phyloP scores from a whole-genome alignment of 2,888 invertebrate species.

The Erebia ligea region DNA sequence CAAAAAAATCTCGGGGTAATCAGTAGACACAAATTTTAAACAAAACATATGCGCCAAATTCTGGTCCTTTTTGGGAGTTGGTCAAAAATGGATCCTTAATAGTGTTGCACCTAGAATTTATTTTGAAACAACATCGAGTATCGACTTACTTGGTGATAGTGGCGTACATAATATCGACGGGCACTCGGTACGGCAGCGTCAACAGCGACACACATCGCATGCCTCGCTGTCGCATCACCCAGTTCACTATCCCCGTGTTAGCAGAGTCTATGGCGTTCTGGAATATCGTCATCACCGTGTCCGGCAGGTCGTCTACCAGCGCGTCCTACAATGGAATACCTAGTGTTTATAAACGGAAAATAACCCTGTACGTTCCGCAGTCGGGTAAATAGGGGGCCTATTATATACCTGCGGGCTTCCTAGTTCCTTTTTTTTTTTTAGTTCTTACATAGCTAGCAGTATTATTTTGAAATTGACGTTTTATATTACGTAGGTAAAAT shows the following conservation, averaged over 20 bases:
- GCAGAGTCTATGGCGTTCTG: constrained; percentile 97
- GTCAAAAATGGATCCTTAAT: too few relatives aligned
- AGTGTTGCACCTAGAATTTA: too few relatives aligned
- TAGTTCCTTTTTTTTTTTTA: too few relatives aligned
- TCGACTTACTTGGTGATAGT: constrained; percentile 92
- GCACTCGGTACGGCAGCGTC: constrained; percentile 93
- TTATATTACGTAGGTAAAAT: too few relatives aligned
- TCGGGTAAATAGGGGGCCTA: too few relatives aligned
- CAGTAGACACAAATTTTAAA: too few relatives aligned
- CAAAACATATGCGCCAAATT: too few relatives aligned
- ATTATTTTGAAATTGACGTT: too few relatives aligned
- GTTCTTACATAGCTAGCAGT: too few relatives aligned
- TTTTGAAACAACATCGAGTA: not conserved
- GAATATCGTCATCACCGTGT: constrained; percentile 94
- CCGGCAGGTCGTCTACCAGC: constrained; percentile 93
- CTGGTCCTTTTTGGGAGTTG: too few relatives aligned
- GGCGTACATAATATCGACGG: constrained; percentile 93
- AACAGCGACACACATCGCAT: constrained; percentile 91
- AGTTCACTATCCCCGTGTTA: constrained; percentile 94
- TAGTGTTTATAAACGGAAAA: not conserved
- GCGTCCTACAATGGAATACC: constrained; percentile 85
- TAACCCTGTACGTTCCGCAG: not conserved
- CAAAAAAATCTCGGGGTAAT: too few relatives aligned
- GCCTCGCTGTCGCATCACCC: constrained; percentile 93
- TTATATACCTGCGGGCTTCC: too few relatives aligned